A percentile compares a stretch with the other conserved stretches of the same genome.
phyloP scores from a whole-genome alignment of 2,888 invertebrate genomes.

The Parnassius glacialis region DNA sequence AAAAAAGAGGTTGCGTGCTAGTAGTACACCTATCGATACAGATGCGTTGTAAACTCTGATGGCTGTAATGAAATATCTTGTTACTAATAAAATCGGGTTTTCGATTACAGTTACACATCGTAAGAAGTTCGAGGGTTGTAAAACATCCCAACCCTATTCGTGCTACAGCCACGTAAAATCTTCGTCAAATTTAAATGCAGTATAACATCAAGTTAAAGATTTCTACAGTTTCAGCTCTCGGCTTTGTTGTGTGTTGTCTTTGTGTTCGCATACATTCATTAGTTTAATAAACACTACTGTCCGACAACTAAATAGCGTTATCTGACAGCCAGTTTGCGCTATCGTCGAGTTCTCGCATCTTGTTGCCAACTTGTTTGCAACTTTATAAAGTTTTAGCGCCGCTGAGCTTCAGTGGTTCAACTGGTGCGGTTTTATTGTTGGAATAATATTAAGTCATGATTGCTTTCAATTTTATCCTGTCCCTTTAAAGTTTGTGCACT shows the following conservation, averaged over 20 bases:
- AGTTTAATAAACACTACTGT: constrained; percentile 28
- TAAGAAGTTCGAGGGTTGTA: too few species aligned
- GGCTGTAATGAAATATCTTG: too few species aligned
- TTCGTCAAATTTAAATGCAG: too few species aligned
- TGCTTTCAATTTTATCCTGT: constrained; percentile 8
- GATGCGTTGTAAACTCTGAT: too few species aligned
- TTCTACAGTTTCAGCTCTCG: background rate
- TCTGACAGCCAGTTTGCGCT: constrained; percentile 31
- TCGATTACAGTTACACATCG: too few species aligned
- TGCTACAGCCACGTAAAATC: too few species aligned
- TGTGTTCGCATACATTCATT: constrained; percentile 22
- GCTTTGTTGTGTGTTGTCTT: constrained; percentile 9
- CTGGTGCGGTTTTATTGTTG: constrained; percentile 14
- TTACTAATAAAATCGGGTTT: too few species aligned
- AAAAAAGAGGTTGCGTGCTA: too few species aligned
- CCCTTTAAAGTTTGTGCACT: background rate
- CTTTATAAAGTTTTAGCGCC: constrained; percentile 9
- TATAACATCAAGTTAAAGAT: background rate
- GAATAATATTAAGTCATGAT: constrained; percentile 8
- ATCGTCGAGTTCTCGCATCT: constrained; percentile 24
- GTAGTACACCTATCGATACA: too few species aligned
- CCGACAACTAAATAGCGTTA: constrained; percentile 29
- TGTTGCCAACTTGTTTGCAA: constrained; percentile 19
- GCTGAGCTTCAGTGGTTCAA: constrained; percentile 12
- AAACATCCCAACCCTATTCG: too few species aligned